Percentiles rank a stretch among this genome's conserved stretches.
These are phyloP conservation scores for Cochlearius cochlearius DNA, from an alignment of 2,113 vertebrate species.

Conservation along the genomic window DNA sequence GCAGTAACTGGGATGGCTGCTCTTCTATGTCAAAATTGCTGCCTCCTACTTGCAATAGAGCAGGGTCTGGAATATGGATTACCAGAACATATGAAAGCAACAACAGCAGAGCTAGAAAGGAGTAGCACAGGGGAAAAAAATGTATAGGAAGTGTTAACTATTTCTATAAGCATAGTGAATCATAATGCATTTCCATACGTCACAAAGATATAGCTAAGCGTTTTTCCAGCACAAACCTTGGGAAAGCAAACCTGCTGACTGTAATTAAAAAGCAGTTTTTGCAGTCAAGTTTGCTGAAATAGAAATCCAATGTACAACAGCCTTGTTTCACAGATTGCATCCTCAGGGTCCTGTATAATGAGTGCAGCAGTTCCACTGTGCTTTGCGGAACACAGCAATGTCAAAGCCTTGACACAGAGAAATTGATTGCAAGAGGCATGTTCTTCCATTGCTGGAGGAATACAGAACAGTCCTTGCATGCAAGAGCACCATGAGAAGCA, in stretches of 20 bases:
- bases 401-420: constrained; percentile 16
- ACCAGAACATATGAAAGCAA: not conserved
- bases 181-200: not conserved
- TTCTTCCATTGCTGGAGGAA: not conserved
- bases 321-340: not conserved
- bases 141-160: not conserved
- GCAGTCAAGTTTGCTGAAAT: not conserved
- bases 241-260: constrained; percentile 12
- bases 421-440: not conserved
- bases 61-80: not conserved
- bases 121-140: not conserved
- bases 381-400: not conserved
- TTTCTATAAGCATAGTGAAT: not conserved
- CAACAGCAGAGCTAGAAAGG: not conserved
- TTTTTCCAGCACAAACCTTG: constrained; percentile 1
- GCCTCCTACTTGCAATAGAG: not conserved
- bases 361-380: not conserved
- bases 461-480: not conserved
- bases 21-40: not conserved
- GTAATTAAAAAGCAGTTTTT: constrained; percentile 18
- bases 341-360: constrained; percentile 21
- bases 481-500: not conserved
- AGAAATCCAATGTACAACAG: not conserved
- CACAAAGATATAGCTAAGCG: not conserved
- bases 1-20: not conserved